Conservation (phyloP, 2,888 invertebrate species). For the Heterodera filipjevi region DNA sequence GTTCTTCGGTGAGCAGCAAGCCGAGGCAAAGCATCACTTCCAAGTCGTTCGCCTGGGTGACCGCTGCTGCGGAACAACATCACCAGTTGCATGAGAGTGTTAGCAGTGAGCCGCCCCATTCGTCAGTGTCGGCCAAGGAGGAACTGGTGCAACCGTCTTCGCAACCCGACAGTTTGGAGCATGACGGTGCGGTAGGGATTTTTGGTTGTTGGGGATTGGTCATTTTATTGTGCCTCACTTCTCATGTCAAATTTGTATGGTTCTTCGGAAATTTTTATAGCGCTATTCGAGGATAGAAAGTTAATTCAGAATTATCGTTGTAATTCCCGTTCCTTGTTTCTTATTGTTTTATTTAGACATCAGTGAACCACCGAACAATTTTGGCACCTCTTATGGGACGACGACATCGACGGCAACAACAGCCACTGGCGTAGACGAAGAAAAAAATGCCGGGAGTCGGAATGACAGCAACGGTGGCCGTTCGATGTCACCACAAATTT, state of each 20-base stretch:
- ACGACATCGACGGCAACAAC: background rate
- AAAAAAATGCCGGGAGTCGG: background rate
- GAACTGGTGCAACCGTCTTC: too few relatives aligned
- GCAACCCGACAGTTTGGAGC: too few relatives aligned
- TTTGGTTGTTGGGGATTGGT: too few relatives aligned
- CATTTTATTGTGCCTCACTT: too few relatives aligned
- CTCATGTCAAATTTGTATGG: too few relatives aligned
- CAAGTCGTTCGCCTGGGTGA: background rate
- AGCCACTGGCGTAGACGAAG: background rate
- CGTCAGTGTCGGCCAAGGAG: background rate
- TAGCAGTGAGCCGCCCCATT: background rate
- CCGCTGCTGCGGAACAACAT: constrained; percentile 1
- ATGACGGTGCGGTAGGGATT: too few relatives aligned
- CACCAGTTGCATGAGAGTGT: background rate
- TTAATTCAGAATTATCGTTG: too few relatives aligned
- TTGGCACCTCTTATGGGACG: background rate
- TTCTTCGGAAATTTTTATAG: too few relatives aligned
- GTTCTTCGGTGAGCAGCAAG: background rate
- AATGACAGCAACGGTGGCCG: background rate
- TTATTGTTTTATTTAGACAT: too few relatives aligned
- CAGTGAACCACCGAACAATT: background rate
- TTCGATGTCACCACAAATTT: background rate
- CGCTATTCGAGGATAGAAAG: too few relatives aligned
- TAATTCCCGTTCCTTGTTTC: too few relatives aligned
- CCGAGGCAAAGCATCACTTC: background rate